phyloP scores from a whole-genome alignment of 2,797 vertebrate species.

The Sebastes variabilis region DNA sequence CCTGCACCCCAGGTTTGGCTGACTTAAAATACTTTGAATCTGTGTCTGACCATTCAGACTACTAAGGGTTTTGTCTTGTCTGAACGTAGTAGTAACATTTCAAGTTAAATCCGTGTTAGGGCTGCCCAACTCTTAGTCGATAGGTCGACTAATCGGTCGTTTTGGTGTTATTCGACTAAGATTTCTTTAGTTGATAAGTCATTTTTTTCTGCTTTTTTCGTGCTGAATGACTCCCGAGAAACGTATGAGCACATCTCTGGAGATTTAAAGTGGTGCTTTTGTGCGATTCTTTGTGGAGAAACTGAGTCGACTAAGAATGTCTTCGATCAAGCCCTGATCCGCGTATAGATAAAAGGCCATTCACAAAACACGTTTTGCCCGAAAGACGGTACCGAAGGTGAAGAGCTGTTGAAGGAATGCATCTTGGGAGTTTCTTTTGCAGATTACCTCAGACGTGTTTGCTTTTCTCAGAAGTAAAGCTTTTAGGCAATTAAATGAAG shows the following conservation, averaged over 20 bases:
- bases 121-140: too few relatives aligned
- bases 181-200: too few relatives aligned
- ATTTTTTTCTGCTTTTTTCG: too few relatives aligned
- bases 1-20: not conserved
- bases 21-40: not conserved
- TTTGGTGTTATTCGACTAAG: too few relatives aligned
- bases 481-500: slow-evolving; percentile 16
- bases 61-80: not conserved
- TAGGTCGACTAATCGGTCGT: too few relatives aligned
- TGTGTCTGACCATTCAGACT: not conserved
- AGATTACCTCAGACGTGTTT: not conserved
- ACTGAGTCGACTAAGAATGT: too few relatives aligned
- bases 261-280: too few relatives aligned
- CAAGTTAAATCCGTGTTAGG: not conserved
- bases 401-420: not conserved
- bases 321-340: too few relatives aligned
- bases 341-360: not conserved
- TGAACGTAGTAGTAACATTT: not conserved
- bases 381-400: not conserved
- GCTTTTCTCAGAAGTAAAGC: slow-evolving; percentile 1
- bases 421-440: slow-evolving; percentile 1
- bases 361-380: not conserved
- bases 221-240: too few relatives aligned
- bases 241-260: too few relatives aligned
- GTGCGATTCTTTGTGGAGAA: too few relatives aligned